A percentile compares a stretch with the other conserved stretches of the same genome.
phyloP scores from a whole-genome alignment of 2,113 vertebrate genomes.

The Sorex araneus region DNA sequence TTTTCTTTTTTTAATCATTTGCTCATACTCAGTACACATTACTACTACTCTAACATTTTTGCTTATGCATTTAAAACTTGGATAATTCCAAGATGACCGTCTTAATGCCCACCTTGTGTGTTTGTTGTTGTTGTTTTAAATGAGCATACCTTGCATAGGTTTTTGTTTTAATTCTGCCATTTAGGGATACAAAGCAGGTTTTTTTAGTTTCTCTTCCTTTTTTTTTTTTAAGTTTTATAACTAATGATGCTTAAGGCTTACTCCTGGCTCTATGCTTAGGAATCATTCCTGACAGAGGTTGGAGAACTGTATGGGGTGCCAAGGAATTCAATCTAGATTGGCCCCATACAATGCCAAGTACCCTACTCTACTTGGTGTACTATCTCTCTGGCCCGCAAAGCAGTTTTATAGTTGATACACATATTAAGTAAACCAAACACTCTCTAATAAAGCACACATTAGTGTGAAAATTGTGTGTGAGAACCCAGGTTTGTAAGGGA shows the following conservation, averaged over 20 bases:
- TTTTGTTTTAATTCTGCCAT: constrained; percentile 48
- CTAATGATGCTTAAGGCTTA: no score
- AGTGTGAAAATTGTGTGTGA: constrained; percentile 55
- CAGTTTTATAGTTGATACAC: constrained; percentile 61
- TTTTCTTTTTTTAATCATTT: not conserved
- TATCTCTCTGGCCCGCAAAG: not conserved
- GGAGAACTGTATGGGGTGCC: no score
- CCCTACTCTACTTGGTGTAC: no score
- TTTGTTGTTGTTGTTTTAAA: no score
- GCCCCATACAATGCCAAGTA: no score
- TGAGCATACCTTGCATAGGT: constrained; percentile 54
- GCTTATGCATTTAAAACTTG: constrained; percentile 48
- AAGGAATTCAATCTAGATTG: no score
- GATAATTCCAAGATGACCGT: constrained; percentile 29
- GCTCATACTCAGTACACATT: not conserved
- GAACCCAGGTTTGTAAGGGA: constrained; percentile 66
- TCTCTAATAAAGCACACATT: constrained; percentile 64
- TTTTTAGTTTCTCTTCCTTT: not conserved
- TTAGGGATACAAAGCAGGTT: constrained; percentile 52
- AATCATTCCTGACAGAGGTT: no score
- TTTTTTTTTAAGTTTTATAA: no score
- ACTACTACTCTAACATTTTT: constrained; percentile 32
- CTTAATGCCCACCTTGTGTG: no score
- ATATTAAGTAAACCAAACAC: constrained; percentile 70
- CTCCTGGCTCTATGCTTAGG: no score